A percentile compares a stretch with the other conserved stretches of the same genome.
Conservation (phyloP, 2,797 vertebrate genomes). For the Thamnophis elegans region DNA sequence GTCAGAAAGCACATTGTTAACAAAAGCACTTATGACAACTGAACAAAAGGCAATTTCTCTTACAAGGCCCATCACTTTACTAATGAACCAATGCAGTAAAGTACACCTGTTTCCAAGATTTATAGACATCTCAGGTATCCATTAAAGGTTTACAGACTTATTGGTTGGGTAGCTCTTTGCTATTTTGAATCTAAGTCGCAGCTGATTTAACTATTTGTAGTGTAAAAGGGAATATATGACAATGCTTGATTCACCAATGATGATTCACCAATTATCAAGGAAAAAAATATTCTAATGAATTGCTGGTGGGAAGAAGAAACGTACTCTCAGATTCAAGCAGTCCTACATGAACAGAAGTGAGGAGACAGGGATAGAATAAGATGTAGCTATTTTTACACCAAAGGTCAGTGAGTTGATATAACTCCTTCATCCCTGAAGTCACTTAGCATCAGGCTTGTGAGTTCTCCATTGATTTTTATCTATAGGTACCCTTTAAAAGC, state of each 20-base stretch:
- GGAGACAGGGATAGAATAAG: constrained; percentile 2
- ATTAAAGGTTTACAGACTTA: constrained; percentile 19
- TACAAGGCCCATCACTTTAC: constrained; percentile 59
- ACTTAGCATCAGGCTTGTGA: constrained; percentile 44
- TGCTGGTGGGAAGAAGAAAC: not conserved
- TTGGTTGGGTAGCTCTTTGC: constrained; percentile 4
- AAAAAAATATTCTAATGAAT: not conserved
- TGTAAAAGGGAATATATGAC: not conserved
- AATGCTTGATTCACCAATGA: not conserved
- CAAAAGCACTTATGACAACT: constrained; percentile 64
- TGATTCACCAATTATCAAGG: not conserved
- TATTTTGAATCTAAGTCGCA: not conserved
- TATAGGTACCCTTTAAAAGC: constrained; percentile 57
- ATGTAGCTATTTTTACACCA: constrained; percentile 44
- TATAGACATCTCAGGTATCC: constrained; percentile 40
- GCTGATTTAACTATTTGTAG: not conserved
- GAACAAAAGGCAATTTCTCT: constrained; percentile 60
- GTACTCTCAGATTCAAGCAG: not conserved
- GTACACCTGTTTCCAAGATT: constrained; percentile 58
- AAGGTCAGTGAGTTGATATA: constrained; percentile 57
- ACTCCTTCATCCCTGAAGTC: constrained; percentile 46
- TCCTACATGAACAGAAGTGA: constrained; percentile 15
- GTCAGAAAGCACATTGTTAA: constrained; percentile 57
- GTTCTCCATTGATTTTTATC: constrained; percentile 64
- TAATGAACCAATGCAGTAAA: constrained; percentile 60